Evolutionary conservation across 23 tunicate genomes (phyloP).

Genomic region (Diplosoma virens): DNA sequence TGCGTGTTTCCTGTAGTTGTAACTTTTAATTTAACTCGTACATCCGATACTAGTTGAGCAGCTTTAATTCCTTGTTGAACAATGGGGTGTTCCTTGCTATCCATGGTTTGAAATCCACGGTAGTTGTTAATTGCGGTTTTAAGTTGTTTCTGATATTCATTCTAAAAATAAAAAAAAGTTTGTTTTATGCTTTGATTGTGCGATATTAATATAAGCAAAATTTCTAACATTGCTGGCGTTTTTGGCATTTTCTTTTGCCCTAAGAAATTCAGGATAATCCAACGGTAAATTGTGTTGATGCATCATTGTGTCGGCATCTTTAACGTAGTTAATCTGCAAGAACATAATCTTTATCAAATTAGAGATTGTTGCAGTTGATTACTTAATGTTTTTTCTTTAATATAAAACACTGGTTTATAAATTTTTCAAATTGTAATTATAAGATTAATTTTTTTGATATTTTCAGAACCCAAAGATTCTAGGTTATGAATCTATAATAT

Average conservation of each 20-base stretch:
- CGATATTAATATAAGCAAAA: no score
- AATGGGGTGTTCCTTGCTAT: slow-evolving; percentile 80
- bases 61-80: slow-evolving; percentile 94
- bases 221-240: slow-evolving; percentile 97
- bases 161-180: slow-evolving; percentile 25
- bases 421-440: no score
- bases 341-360: no score
- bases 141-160: slow-evolving; percentile 72
- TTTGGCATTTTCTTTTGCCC: slow-evolving; percentile 66
- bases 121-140: slow-evolving; percentile 66
- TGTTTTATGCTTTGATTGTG: no score
- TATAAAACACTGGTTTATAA: no score
- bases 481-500: no score
- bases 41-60: slow-evolving; percentile 88
- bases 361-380: no score
- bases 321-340: slow-evolving; percentile 61
- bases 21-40: no score
- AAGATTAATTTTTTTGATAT: no score
- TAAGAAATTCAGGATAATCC: slow-evolving; percentile 91
- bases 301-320: slow-evolving; percentile 87
- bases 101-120: slow-evolving; percentile 94
- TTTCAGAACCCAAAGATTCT: no score
- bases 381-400: no score
- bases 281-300: slow-evolving; percentile 76
- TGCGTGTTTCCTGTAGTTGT: no score